Evolutionary conservation across 2,888 invertebrate species (phyloP).

Genomic region (Macrophya annulata): DNA sequence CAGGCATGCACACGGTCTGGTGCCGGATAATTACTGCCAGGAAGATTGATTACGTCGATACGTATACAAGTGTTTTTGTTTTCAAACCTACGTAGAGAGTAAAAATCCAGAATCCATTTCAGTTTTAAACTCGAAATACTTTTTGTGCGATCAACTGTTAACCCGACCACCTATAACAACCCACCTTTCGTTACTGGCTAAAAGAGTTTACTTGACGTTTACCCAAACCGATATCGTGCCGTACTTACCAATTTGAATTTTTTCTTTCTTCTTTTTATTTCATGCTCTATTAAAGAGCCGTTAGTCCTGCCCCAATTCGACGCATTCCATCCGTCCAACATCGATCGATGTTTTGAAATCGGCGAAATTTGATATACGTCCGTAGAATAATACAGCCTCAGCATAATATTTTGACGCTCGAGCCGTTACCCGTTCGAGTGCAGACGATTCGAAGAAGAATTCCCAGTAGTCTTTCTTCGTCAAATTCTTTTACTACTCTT

Average conservation of each 20-base stretch:
- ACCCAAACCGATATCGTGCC: constrained; percentile 7
- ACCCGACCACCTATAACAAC: too few relatives aligned
- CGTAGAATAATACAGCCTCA: neutral
- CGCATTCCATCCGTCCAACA: neutral
- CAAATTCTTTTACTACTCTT: neutral
- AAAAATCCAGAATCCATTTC: neutral
- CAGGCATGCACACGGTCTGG: neutral
- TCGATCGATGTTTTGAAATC: constrained; percentile 23
- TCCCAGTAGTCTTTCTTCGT: constrained; percentile 12
- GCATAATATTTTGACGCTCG: constrained; percentile 48
- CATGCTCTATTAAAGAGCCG: constrained; percentile 39
- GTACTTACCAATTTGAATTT: constrained; percentile 24
- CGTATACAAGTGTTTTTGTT: neutral
- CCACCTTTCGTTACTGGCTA: neutral
- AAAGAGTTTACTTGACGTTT: neutral
- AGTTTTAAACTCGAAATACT: neutral
- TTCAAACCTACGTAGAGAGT: neutral
- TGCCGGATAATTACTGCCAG: neutral
- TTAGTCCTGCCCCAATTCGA: neutral
- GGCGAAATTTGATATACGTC: constrained; percentile 37
- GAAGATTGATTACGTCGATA: neutral
- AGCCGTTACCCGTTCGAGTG: constrained; percentile 39
- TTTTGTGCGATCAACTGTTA: neutral
- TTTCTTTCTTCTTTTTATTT: neutral
- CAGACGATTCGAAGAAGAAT: constrained; percentile 18